Conservation (phyloP, 2,888 invertebrate genomes). For the Apoda limacodes region DNA sequence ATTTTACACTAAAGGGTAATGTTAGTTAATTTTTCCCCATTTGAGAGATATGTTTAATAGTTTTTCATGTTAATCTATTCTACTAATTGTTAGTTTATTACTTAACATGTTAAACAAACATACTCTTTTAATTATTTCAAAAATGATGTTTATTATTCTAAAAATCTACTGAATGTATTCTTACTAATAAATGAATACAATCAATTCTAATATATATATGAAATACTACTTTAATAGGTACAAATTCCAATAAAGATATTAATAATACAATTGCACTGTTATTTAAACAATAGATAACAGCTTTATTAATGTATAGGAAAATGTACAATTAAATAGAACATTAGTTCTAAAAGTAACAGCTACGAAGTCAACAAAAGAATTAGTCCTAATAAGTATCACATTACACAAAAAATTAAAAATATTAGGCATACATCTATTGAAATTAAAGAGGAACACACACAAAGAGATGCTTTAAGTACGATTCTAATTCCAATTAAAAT, state of each 20-base stretch:
- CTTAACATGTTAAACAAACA: constrained; percentile 71
- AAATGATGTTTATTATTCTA: constrained; percentile 68
- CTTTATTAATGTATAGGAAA: too few relatives aligned
- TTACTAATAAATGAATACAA: constrained; percentile 62
- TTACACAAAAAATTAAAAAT: constrained; percentile 48
- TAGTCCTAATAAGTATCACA: constrained; percentile 39
- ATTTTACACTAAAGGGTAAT: constrained; percentile 57
- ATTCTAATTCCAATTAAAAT: too few relatives aligned
- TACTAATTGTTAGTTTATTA: constrained; percentile 66
- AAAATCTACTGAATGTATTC: constrained; percentile 47
- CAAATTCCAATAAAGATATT: too few relatives aligned
- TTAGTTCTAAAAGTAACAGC: constrained; percentile 42
- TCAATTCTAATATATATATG: constrained; percentile 64
- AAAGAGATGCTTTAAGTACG: too few relatives aligned
- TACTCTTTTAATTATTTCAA: constrained; percentile 61
- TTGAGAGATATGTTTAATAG: too few relatives aligned
- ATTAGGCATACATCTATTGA: too few relatives aligned
- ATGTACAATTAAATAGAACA: constrained; percentile 36
- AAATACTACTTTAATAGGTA: too few relatives aligned
- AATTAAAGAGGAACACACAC: too few relatives aligned
- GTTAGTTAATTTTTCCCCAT: constrained; percentile 49
- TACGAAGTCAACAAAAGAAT: constrained; percentile 41
- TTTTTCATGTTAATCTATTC: constrained; percentile 58
- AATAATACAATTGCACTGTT: too few relatives aligned
- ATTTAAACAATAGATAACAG: too few relatives aligned